phyloP scores from a whole-genome alignment of 2,113 vertebrate species.

The Myiopsitta monachus region DNA sequence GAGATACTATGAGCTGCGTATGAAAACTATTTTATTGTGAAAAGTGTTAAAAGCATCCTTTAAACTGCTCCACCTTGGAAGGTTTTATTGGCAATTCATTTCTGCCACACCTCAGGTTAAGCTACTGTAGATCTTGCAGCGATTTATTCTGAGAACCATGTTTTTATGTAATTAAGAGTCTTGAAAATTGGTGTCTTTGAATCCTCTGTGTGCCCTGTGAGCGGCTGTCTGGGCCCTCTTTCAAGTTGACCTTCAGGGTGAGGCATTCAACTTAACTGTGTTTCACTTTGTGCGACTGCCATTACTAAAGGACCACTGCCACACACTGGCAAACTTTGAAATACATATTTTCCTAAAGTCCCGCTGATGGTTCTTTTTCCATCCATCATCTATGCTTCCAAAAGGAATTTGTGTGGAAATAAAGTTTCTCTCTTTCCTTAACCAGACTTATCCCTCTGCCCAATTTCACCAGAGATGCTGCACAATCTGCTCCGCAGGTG shows the following conservation, averaged over 20 bases:
- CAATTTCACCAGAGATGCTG: background rate
- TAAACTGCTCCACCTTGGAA: background rate
- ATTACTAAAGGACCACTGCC: constrained; percentile 54
- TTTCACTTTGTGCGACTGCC: background rate
- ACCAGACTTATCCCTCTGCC: background rate
- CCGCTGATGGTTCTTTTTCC: background rate
- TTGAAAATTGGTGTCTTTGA: background rate
- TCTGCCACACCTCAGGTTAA: background rate
- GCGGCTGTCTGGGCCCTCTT: background rate
- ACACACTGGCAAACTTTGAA: constrained; percentile 48
- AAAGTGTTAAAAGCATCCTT: constrained; percentile 9
- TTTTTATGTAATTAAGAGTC: background rate
- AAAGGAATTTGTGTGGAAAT: background rate
- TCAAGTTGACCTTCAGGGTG: background rate
- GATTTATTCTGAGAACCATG: fast-evolving
- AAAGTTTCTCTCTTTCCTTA: background rate
- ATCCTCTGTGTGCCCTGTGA: background rate
- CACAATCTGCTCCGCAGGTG: background rate
- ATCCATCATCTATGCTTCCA: background rate
- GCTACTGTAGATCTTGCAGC: background rate
- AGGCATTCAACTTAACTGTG: background rate
- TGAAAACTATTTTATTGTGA: constrained; percentile 9
- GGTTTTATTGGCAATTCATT: background rate
- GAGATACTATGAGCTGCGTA: constrained; percentile 16
- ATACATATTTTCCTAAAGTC: background rate